Evolutionary conservation across 2,797 vertebrate genomes (phyloP).

Genomic region (Simalia tracyae): DNA sequence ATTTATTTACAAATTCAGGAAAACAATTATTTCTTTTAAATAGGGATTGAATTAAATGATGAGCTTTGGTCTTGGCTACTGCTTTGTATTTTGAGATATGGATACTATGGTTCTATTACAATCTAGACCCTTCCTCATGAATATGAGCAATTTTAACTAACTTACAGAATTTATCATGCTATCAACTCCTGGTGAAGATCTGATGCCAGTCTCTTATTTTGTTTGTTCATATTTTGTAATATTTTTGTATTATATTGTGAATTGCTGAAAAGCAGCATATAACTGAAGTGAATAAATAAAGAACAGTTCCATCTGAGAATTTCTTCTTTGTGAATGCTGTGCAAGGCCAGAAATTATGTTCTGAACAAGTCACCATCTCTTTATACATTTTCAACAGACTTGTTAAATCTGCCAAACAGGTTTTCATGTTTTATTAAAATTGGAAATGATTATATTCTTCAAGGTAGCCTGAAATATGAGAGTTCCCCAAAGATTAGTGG

Average conservation of each 20-base stretch:
- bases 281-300: neutral
- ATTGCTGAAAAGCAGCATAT: neutral
- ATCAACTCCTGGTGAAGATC: neutral
- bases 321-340: neutral
- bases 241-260: neutral
- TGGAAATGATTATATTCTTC: conserved; percentile 15
- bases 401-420: conserved; percentile 1
- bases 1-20: neutral
- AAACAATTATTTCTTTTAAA: neutral
- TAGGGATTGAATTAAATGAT: neutral
- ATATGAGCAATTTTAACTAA: neutral
- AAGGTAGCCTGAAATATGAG: conserved; percentile 19
- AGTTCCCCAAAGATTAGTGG: conserved; percentile 33
- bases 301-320: neutral
- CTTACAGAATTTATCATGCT: neutral
- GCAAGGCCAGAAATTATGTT: neutral
- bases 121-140: neutral
- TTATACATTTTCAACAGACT: neutral
- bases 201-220: neutral
- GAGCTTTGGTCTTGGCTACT: neutral
- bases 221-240: neutral
- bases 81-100: neutral
- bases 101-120: neutral
- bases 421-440: conserved; percentile 23
- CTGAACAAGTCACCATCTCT: neutral